Conservation (phyloP, 2,113 vertebrate species). For the Agelaius tricolor region DNA sequence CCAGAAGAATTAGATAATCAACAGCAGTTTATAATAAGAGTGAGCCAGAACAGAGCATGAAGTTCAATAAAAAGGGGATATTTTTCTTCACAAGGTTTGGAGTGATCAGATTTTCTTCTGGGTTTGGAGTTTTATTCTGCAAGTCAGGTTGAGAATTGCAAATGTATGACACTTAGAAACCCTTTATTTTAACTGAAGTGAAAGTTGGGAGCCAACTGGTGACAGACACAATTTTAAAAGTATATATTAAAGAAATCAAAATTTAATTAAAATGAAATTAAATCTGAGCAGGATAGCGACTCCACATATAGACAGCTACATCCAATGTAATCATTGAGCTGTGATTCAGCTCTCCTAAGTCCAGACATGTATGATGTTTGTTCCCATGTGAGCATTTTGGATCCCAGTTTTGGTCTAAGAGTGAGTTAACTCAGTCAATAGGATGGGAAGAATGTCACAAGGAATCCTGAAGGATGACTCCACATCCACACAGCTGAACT, state of each 20-base stretch:
- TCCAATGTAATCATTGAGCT: background rate
- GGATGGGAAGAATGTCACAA: background rate
- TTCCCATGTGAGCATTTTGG: background rate
- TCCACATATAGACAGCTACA: background rate
- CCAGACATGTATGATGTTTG: background rate
- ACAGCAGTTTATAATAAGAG: constrained; percentile 71
- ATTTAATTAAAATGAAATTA: background rate
- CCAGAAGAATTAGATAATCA: constrained; percentile 77
- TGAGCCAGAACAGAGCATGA: constrained; percentile 53
- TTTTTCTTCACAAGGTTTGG: background rate
- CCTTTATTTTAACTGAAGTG: background rate
- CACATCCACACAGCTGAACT: background rate
- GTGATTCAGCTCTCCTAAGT: background rate
- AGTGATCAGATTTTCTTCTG: background rate
- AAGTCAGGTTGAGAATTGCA: background rate
- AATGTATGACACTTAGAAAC: background rate
- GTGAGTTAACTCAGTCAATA: background rate
- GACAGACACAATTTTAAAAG: background rate
- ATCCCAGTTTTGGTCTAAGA: background rate
- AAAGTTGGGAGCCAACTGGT: background rate
- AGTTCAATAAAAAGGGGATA: constrained; percentile 8
- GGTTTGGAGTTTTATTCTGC: background rate
- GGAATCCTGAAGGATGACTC: background rate
- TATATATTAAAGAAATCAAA: background rate
- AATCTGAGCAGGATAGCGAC: background rate